A percentile compares a stretch with the other conserved stretches of the same genome.
Conservation (phyloP, 2,113 vertebrate genomes). For the Catharus bicknelli region DNA sequence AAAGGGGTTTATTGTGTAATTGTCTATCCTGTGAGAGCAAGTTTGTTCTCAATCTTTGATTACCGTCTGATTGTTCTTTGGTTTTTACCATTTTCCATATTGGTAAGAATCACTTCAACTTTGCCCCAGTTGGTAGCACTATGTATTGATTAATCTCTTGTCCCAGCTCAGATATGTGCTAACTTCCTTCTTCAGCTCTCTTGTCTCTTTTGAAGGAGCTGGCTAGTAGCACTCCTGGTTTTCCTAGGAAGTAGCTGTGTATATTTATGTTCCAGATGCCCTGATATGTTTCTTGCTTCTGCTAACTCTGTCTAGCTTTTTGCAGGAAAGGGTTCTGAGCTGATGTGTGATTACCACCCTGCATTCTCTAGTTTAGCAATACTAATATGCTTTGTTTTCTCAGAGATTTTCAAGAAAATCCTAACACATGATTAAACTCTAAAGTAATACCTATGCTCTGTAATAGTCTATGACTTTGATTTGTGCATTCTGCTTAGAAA, state of each 20-base stretch:
- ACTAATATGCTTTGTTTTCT: background rate
- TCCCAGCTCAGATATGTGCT: background rate
- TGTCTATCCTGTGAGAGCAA: background rate
- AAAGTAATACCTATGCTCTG: background rate
- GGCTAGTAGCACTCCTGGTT: background rate
- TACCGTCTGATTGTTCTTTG: background rate
- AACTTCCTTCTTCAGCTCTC: background rate
- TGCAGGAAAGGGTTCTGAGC: background rate
- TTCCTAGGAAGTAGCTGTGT: background rate
- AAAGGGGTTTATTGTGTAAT: background rate
- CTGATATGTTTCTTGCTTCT: background rate
- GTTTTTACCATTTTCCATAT: background rate
- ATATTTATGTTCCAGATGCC: background rate
- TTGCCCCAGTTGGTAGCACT: background rate
- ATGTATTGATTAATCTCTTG: background rate
- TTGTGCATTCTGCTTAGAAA: background rate
- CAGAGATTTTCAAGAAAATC: background rate
- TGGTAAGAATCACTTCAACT: background rate
- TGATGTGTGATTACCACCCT: background rate
- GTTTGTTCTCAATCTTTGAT: background rate
- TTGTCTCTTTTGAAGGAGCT: background rate
- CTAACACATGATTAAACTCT: background rate
- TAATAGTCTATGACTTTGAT: background rate
- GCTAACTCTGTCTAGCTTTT: background rate
- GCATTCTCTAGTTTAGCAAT: background rate